Evolutionary conservation across 2,797 vertebrate species (phyloP).

Genomic region (Danio jaintianensis): DNA sequence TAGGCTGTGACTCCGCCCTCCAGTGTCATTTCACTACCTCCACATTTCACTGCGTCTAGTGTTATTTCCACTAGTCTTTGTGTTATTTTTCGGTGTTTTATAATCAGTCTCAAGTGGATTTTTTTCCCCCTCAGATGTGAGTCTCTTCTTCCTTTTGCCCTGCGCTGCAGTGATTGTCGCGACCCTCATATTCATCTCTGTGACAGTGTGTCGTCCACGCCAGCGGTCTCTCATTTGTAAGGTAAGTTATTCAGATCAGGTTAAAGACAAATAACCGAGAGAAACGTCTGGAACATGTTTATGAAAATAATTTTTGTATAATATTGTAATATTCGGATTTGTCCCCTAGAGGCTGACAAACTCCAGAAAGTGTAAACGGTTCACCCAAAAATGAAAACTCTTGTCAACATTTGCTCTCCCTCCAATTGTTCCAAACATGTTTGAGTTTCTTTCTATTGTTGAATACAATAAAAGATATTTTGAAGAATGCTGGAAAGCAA

Average conservation of each 20-base stretch:
- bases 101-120: not conserved
- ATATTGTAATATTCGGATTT: slow-evolving; percentile 13
- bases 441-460: too few species aligned
- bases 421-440: too few species aligned
- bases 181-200: slow-evolving; percentile 80
- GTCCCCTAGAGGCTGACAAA: slow-evolving; percentile 65
- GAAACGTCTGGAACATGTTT: not conserved
- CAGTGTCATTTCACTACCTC: not conserved
- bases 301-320: too few species aligned
- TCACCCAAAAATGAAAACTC: not conserved
- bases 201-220: slow-evolving; percentile 75
- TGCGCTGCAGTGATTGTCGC: slow-evolving; percentile 78
- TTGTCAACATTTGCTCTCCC: not conserved
- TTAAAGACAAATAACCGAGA: not conserved
- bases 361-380: not conserved
- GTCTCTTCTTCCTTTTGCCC: slow-evolving; percentile 81
- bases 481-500: too few species aligned
- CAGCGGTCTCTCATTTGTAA: slow-evolving; percentile 69
- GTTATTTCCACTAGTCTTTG: too few species aligned
- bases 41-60: too few species aligned
- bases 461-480: too few species aligned
- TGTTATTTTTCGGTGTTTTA: not conserved
- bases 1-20: not conserved
- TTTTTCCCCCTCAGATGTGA: slow-evolving; percentile 71
- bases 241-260: slow-evolving; percentile 66